Evolutionary conservation across 2,888 invertebrate species (phyloP).

Genomic region (Phalangium opilio): DNA sequence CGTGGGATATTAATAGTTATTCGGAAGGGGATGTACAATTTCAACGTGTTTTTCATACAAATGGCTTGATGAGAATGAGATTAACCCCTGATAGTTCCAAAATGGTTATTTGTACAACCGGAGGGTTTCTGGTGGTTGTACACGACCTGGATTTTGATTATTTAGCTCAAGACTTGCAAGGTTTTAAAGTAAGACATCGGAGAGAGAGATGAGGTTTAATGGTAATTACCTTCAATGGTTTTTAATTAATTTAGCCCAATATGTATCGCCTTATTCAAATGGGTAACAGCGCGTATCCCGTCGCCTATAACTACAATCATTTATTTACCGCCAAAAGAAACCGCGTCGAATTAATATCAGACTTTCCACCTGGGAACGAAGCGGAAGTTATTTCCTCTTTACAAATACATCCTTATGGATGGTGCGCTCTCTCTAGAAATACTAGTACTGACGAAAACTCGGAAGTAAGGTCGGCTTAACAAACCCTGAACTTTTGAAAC

Average conservation of each 20-base stretch:
- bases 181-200: conserved; percentile 59
- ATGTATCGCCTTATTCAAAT: conserved; percentile 77
- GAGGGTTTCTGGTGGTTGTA: conserved; percentile 73
- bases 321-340: conserved; percentile 66
- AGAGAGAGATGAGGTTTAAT: no score
- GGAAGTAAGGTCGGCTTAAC: conserved; percentile 61
- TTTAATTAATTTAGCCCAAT: conserved; percentile 72
- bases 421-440: conserved; percentile 75
- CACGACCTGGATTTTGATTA: conserved; percentile 71
- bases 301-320: conserved; percentile 62
- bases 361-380: conserved; percentile 70
- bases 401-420: conserved; percentile 76
- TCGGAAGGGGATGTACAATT: conserved; percentile 60
- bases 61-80: conserved; percentile 69
- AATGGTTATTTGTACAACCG: conserved; percentile 77
- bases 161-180: conserved; percentile 59
- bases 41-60: conserved; percentile 70
- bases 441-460: conserved; percentile 68
- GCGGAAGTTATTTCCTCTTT: conserved; percentile 81
- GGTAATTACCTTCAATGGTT: no score
- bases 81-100: conserved; percentile 70
- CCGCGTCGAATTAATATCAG: conserved; percentile 73
- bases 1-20: conserved; percentile 77
- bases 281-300: conserved; percentile 62
- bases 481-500: no score